Evolutionary conservation across 2,113 vertebrate species (phyloP), one percentile per base, ranked within the genome.

Genomic region (Tinamus guttatus): DNA sequence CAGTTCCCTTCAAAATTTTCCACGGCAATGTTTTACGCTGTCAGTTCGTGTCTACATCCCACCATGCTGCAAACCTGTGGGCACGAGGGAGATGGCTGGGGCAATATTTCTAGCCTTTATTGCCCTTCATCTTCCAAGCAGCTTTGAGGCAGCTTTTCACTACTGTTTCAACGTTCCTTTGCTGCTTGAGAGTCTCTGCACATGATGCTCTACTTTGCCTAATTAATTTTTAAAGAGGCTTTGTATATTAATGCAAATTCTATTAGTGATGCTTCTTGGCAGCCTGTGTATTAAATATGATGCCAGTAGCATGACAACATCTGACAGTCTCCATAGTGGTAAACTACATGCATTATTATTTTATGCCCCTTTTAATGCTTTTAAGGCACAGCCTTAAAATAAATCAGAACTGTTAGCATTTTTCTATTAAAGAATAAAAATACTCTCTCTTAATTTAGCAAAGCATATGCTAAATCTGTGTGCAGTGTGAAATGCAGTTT

Each of bases 211-310:
- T 97, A 85, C 95, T 97, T 94, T 76, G 78, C 75, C 68, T 91
- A 90, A 95, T 90, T 96, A 94, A 92, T 96, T 97, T 97, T 96
- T 94, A 91, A 97, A 79, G 83, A 94, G 92, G 86, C 24, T 85
- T 73, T 84, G 93, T 96, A 21, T 87, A 95, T 94, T 64, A 73
- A 96, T 96, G 87, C 80, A 96, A 95, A 96, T 90, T 81, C 89
- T 93, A 96, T 95, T 96, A 92, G 73, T 1, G 8, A 84, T 91
- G 75, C 70, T 86, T 97, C 90, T 95, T 90, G 95, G 92, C 86
- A 84, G 87, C 59, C 64, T 0, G 9, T 56, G 51, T 91, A 89
- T 93, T 97, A 96, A 97, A 95, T 74, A 92, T 82, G 93, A 95
- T 32, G 85, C 73, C 85, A 93, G 83, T 90, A 95, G 90, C 93